Evolutionary conservation across 2,888 invertebrate genomes (phyloP).

Genomic region (Cantharis rufa): DNA sequence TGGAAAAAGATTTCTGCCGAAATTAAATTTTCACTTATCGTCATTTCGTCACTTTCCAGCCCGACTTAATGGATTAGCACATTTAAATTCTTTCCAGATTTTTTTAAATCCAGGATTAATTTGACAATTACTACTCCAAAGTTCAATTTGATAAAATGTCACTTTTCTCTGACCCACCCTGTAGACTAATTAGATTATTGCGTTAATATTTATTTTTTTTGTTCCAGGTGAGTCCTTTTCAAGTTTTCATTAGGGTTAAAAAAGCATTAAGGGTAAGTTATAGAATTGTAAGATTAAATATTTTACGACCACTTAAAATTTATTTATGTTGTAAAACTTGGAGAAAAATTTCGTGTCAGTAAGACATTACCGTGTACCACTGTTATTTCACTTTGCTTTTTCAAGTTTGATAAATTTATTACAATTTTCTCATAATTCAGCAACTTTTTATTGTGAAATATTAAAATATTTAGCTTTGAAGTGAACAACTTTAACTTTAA

Average conservation of each 20-base stretch:
- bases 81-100: background rate
- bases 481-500: background rate
- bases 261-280: background rate
- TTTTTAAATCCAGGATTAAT: background rate
- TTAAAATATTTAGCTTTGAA: background rate
- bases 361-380: background rate
- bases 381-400: background rate
- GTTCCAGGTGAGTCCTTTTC: conserved; percentile 10
- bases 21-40: conserved; percentile 6
- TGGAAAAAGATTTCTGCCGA: background rate
- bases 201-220: conserved; percentile 4
- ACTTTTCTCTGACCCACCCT: background rate
- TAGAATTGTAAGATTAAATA: background rate
- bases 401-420: background rate
- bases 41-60: background rate
- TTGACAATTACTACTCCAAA: background rate
- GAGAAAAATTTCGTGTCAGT: conserved; percentile 1
- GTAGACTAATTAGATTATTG: background rate
- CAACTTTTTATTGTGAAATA: background rate
- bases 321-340: conserved; percentile 1
- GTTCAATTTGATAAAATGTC: background rate
- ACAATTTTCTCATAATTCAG: background rate
- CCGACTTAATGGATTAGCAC: background rate
- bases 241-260: background rate
- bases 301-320: background rate